These are phyloP conservation scores for Syngnathoides biaculeatus DNA, from an alignment of 2,113 vertebrate species.

Conservation along the genomic window DNA sequence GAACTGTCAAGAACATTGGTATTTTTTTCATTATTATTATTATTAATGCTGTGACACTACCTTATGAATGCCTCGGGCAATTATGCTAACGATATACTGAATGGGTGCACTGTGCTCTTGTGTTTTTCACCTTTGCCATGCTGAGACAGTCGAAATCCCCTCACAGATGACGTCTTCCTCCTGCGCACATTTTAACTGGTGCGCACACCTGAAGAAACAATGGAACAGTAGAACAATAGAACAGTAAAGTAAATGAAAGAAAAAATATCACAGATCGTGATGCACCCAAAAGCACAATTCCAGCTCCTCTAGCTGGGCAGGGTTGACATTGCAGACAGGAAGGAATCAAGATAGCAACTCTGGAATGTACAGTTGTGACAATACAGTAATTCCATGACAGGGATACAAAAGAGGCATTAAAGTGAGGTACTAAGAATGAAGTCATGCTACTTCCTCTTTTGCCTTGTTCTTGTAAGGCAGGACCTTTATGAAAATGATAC, in stretches of 20 bases:
- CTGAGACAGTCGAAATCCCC: constrained; percentile 55
- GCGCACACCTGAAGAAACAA: constrained; percentile 19
- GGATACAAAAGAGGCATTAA: constrained; percentile 8
- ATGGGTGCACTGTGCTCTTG: background rate
- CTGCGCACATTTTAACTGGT: constrained; percentile 60
- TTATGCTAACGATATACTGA: too few relatives aligned
- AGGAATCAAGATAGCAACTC: constrained; percentile 27
- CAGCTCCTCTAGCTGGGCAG: background rate
- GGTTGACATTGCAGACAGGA: constrained; percentile 16
- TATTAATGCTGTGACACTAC: background rate
- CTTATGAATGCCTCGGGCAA: too few relatives aligned
- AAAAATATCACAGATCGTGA: background rate
- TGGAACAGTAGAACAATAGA: background rate
- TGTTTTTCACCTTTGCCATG: constrained; percentile 63
- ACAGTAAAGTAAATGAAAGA: too few relatives aligned
- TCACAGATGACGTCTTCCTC: constrained; percentile 47
- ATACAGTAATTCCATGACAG: constrained; percentile 38
- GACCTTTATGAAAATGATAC: background rate
- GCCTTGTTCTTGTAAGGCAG: constrained; percentile 6
- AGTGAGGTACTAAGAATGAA: constrained; percentile 21
- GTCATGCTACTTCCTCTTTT: constrained; percentile 39
- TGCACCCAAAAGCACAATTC: constrained; percentile 19
- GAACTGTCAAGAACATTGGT: background rate
- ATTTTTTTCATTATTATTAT: background rate
- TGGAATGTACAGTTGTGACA: constrained; percentile 42